A percentile compares a stretch with the other conserved stretches of the same genome.
These are phyloP conservation scores for Acanthornis magna DNA, from an alignment of 2,797 vertebrate genomes.

Conservation along the genomic window DNA sequence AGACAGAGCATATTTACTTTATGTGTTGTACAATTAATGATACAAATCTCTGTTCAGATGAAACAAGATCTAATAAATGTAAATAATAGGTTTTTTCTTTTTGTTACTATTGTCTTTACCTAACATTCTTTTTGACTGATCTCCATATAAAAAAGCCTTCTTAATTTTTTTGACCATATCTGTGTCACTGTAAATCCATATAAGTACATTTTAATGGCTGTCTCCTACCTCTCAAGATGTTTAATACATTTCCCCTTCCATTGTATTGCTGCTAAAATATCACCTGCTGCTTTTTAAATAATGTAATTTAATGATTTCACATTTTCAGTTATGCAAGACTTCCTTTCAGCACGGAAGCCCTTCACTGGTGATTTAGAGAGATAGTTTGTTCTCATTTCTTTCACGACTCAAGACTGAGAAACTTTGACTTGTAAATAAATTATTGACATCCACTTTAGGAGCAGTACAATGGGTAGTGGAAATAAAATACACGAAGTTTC, in stretches of 20 bases:
- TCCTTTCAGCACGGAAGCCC: constrained; percentile 27
- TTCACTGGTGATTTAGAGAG: constrained; percentile 38
- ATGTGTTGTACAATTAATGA: constrained; percentile 33
- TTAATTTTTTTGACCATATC: neutral
- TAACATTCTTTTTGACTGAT: neutral
- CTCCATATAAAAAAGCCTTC: neutral
- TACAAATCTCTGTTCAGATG: constrained; percentile 2
- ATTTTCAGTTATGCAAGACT: constrained; percentile 2
- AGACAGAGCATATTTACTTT: neutral
- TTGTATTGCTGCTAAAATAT: constrained; percentile 41
- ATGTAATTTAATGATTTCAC: constrained; percentile 49
- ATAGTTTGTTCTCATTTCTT: constrained; percentile 29
- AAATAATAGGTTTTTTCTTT: neutral
- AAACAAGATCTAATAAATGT: constrained; percentile 34
- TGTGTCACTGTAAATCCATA: neutral
- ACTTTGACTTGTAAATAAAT: constrained; percentile 31
- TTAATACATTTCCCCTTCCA: constrained; percentile 32
- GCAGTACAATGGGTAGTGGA: neutral
- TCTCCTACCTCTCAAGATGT: neutral
- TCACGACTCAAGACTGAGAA: neutral
- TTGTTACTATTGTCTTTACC: neutral
- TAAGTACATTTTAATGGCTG: constrained; percentile 15
- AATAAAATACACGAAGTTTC: constrained; percentile 15
- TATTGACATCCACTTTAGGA: constrained; percentile 29
- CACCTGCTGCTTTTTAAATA: constrained; percentile 21